Evolutionary conservation across 2,113 vertebrate genomes (phyloP).

Genomic region (Planiliza haematocheilus): DNA sequence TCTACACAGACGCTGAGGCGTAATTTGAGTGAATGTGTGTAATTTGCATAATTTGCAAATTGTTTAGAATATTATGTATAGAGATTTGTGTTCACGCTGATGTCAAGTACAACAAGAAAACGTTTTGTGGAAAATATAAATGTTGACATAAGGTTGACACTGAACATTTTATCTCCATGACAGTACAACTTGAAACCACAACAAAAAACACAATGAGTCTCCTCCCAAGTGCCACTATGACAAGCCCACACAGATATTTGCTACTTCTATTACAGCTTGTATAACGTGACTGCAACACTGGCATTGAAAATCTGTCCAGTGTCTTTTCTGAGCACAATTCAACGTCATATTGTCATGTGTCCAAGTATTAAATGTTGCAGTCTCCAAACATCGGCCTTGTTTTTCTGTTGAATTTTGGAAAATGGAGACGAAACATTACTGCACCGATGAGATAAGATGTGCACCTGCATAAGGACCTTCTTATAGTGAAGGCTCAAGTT

Average conservation of each 20-base stretch:
- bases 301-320: too few relatives aligned
- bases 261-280: background rate
- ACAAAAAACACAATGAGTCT: constrained; percentile 31
- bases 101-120: too few relatives aligned
- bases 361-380: background rate
- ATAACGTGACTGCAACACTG: background rate
- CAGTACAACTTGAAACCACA: constrained; percentile 16
- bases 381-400: background rate
- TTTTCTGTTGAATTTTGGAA: background rate
- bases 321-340: too few relatives aligned
- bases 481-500: constrained; percentile 28
- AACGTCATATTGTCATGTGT: background rate
- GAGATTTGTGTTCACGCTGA: too few relatives aligned
- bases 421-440: constrained; percentile 43
- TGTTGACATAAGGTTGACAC: too few relatives aligned
- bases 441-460: constrained; percentile 20
- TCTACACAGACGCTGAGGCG: too few relatives aligned
- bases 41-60: too few relatives aligned
- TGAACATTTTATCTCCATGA: constrained; percentile 1
- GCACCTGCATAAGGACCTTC: background rate
- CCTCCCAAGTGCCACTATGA: background rate
- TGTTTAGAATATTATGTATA: too few relatives aligned
- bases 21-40: too few relatives aligned
- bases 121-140: too few relatives aligned
- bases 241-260: background rate